Conservation (phyloP, 2,888 invertebrate genomes). For the Drosophila macrospina region DNA sequence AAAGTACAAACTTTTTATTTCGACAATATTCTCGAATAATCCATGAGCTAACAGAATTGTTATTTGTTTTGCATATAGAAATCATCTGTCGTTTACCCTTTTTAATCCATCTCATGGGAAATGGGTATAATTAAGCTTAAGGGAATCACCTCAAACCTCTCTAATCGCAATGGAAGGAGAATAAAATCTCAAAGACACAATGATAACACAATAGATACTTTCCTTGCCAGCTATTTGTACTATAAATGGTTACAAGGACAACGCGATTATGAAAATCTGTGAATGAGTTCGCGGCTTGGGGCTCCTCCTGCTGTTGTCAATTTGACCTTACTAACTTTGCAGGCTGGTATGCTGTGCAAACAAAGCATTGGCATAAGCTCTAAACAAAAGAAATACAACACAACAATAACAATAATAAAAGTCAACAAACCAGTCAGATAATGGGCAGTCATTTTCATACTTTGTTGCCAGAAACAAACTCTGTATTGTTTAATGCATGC, state of each 20-base stretch:
- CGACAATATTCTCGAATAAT: too few species aligned
- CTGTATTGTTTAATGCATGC: conserved; percentile 52
- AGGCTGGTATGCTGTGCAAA: conserved; percentile 54
- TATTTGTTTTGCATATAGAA: background rate
- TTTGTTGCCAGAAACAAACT: conserved; percentile 15
- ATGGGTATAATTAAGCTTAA: conserved; percentile 9
- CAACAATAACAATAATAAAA: conserved; percentile 9
- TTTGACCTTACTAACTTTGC: conserved; percentile 68
- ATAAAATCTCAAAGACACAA: conserved; percentile 21
- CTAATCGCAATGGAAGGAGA: conserved; percentile 1
- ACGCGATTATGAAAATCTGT: conserved; percentile 64
- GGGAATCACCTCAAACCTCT: conserved; percentile 8
- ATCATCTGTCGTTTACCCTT: background rate
- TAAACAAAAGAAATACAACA: conserved; percentile 67
- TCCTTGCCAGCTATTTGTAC: conserved; percentile 47
- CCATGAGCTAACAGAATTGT: too few species aligned
- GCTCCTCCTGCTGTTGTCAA: conserved; percentile 22
- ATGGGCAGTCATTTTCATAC: conserved; percentile 36
- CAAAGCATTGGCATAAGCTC: conserved; percentile 65
- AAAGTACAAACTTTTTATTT: too few species aligned
- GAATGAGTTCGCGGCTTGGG: conserved; percentile 40
- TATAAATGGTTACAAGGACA: conserved; percentile 74
- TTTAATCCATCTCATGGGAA: background rate
- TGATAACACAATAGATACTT: conserved; percentile 36
- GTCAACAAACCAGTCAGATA: conserved; percentile 39